phyloP scores from a whole-genome alignment of 2,113 vertebrate species.

The Suricata suricatta region DNA sequence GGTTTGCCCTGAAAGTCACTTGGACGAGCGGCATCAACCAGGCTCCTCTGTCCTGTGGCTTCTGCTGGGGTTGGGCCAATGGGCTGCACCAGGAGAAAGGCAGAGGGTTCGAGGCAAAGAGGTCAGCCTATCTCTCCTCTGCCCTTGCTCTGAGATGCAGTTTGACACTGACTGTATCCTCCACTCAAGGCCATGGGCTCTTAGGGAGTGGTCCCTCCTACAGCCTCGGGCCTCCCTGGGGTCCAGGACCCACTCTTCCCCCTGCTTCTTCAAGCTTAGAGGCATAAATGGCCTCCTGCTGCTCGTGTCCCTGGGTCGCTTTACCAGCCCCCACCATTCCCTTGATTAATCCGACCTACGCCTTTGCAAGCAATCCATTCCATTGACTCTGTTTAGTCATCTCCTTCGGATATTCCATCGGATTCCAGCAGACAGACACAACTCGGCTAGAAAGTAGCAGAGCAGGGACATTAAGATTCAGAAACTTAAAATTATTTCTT shows the following conservation, averaged over 20 bases:
- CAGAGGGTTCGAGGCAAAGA: not conserved
- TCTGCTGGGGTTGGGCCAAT: not conserved
- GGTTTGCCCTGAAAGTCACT: not conserved
- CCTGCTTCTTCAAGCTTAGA: not conserved
- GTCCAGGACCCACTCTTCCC: not conserved
- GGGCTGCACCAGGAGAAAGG: not conserved
- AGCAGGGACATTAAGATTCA: not conserved
- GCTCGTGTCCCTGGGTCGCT: fast-evolving
- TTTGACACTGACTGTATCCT: fast-evolving
- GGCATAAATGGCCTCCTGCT: not conserved
- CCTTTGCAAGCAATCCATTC: not conserved
- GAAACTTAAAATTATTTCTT: not conserved
- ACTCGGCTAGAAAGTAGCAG: not conserved
- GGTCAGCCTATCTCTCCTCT: not conserved
- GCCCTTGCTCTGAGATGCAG: not conserved
- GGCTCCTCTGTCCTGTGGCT: not conserved
- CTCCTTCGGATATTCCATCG: fast-evolving
- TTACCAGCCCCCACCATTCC: not conserved
- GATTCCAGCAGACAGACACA: not conserved
- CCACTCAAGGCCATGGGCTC: not conserved
- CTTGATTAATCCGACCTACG: not conserved
- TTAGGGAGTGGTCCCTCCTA: fast-evolving
- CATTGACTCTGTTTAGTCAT: too few relatives aligned
- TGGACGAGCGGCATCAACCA: not conserved
- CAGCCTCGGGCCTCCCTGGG: not conserved